These are phyloP conservation scores for Euproctis similis DNA, from an alignment of 2,888 invertebrate species.

Conservation along the genomic window DNA sequence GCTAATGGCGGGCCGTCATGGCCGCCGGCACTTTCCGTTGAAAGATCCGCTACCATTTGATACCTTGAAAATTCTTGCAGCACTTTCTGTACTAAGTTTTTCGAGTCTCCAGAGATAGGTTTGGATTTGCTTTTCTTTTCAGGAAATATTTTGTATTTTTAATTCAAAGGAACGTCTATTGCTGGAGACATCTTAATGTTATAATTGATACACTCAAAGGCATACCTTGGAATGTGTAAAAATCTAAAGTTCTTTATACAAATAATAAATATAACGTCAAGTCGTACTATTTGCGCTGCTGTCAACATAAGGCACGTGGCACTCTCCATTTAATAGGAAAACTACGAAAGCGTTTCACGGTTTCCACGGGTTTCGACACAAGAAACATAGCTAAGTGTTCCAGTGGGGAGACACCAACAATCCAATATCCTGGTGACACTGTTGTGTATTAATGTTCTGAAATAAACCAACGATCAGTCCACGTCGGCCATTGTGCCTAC, in stretches of 20 bases:
- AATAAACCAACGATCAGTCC: conserved; percentile 27
- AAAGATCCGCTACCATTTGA: conserved; percentile 35
- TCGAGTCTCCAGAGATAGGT: conserved; percentile 2
- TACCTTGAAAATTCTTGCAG: conserved; percentile 24
- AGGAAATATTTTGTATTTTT: neutral
- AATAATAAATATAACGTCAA: no score
- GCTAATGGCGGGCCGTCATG: conserved; percentile 41
- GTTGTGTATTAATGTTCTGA: conserved; percentile 5
- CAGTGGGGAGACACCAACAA: conserved; percentile 4
- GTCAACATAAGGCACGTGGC: no score
- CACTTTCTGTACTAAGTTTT: no score
- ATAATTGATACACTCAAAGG: no score
- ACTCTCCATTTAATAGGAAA: no score
- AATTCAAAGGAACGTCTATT: neutral
- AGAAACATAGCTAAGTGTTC: conserved; percentile 2
- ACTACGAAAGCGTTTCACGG: no score
- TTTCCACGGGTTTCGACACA: neutral
- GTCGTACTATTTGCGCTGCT: no score
- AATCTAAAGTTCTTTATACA: no score
- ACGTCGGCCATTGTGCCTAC: conserved; percentile 23
- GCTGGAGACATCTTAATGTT: neutral
- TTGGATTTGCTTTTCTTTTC: neutral
- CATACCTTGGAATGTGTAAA: no score
- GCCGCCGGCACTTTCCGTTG: conserved; percentile 32
- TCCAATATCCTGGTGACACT: conserved; percentile 3